Percentiles rank a stretch among this genome's conserved stretches.
These are phyloP conservation scores for Phortica magna DNA, from an alignment of 2,888 invertebrate species.

Conservation along the genomic window DNA sequence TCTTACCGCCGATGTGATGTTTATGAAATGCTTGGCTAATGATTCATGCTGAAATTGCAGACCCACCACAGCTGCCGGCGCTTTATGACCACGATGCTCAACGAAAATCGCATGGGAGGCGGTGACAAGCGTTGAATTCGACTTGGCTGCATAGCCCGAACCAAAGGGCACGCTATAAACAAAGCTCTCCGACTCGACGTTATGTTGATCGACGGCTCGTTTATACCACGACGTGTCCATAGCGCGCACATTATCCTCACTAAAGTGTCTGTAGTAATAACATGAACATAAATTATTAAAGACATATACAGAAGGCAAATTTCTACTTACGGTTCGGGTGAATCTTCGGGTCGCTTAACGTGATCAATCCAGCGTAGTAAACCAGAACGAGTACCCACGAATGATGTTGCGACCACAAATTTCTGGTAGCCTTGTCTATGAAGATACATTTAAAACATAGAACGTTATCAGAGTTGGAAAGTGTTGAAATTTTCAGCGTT, in stretches of 20 bases:
- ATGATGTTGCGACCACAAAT: slow-evolving; percentile 90
- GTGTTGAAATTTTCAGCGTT: neutral
- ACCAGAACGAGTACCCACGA: slow-evolving; percentile 94
- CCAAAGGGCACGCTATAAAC: slow-evolving; percentile 86
- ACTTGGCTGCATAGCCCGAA: slow-evolving; percentile 78
- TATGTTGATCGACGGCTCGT: slow-evolving; percentile 92
- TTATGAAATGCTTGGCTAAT: slow-evolving; percentile 90
- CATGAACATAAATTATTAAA: neutral
- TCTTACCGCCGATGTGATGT: slow-evolving; percentile 91
- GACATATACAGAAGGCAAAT: neutral
- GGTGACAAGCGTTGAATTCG: slow-evolving; percentile 84
- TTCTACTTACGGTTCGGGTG: slow-evolving; percentile 83
- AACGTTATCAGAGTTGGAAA: slow-evolving; percentile 37
- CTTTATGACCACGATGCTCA: slow-evolving; percentile 88
- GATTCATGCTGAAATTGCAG: slow-evolving; percentile 91
- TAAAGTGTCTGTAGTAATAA: slow-evolving; percentile 84
- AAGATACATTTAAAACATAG: slow-evolving; percentile 33
- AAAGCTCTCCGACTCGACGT: slow-evolving; percentile 91
- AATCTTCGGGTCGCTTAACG: slow-evolving; percentile 80
- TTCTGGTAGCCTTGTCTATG: slow-evolving; percentile 92
- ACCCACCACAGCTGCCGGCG: slow-evolving; percentile 95
- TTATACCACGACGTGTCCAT: slow-evolving; percentile 95
- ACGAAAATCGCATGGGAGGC: slow-evolving; percentile 95
- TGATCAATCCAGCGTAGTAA: slow-evolving; percentile 92
- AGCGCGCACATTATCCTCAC: slow-evolving; percentile 87